Conservation (phyloP, 2,888 invertebrate genomes). For the Dynastes maya region DNA sequence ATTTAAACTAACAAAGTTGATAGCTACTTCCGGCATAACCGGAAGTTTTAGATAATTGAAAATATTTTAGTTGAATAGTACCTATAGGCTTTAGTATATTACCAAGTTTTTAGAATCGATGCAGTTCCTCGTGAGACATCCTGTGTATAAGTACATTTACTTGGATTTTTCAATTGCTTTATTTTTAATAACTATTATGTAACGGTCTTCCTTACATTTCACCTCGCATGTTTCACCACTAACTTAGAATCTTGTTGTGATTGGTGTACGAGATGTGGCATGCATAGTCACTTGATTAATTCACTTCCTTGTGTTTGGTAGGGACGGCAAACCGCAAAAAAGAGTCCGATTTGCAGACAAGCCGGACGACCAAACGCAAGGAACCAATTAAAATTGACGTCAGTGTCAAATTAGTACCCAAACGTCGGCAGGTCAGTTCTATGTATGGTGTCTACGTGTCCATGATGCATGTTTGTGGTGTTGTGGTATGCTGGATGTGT, state of each 20-base stretch:
- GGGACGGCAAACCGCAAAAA: constrained; percentile 68
- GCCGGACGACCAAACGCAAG: constrained; percentile 73
- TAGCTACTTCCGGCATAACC: too few species aligned
- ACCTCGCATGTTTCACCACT: too few species aligned
- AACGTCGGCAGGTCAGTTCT: constrained; percentile 71
- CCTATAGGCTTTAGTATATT: too few species aligned
- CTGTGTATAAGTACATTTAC: too few species aligned
- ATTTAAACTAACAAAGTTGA: too few species aligned
- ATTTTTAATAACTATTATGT: too few species aligned
- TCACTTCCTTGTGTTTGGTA: constrained; percentile 68
- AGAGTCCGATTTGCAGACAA: constrained; percentile 70
- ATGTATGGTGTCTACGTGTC: not conserved
- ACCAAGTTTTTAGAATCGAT: too few species aligned
- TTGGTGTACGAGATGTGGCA: not conserved
- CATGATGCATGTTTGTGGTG: not conserved
- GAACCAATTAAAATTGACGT: constrained; percentile 86
- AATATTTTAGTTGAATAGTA: too few species aligned
- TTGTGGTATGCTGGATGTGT: not conserved
- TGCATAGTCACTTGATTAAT: constrained; percentile 33
- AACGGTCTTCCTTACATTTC: too few species aligned
- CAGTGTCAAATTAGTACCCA: constrained; percentile 83
- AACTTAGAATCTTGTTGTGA: not conserved
- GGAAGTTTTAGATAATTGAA: too few species aligned
- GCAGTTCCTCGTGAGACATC: too few species aligned
- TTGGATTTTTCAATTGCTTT: too few species aligned